phyloP scores from a whole-genome alignment of 2,113 vertebrate species.

The Silurus glanis region DNA sequence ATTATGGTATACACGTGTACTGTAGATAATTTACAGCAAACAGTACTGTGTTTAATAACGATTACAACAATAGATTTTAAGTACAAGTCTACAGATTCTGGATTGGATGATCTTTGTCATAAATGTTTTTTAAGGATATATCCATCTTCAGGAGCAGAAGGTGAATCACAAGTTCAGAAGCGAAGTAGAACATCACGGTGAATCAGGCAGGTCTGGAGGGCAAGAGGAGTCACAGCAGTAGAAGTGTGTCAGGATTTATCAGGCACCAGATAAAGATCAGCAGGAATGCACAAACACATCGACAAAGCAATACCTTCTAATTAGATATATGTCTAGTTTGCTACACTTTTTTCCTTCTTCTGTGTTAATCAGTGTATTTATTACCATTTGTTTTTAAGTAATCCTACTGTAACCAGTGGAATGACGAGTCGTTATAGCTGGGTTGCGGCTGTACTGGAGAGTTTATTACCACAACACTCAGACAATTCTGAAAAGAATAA shows the following conservation, averaged over 20 bases:
- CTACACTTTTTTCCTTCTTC: not conserved
- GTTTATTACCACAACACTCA: too few species aligned
- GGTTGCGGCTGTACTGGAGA: too few species aligned
- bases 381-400: not conserved
- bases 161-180: not conserved
- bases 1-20: too few species aligned
- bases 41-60: not conserved
- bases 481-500: too few species aligned
- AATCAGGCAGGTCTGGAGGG: not conserved
- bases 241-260: not conserved
- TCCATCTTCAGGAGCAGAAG: not conserved
- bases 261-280: not conserved
- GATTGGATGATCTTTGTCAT: not conserved
- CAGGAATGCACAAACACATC: not conserved
- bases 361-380: not conserved
- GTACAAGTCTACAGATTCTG: not conserved
- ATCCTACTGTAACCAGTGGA: not conserved
- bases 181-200: not conserved
- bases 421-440: too few species aligned
- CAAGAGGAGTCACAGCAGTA: not conserved
- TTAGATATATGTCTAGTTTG: not conserved
- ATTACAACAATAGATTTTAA: not conserved
- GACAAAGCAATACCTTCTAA: not conserved
- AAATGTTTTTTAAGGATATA: not conserved
- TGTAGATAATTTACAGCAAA: not conserved